A percentile compares a stretch with the other conserved stretches of the same genome.
These are phyloP conservation scores for Cydia strobilella DNA, from an alignment of 1,140 invertebrate genomes.

Conservation along the genomic window DNA sequence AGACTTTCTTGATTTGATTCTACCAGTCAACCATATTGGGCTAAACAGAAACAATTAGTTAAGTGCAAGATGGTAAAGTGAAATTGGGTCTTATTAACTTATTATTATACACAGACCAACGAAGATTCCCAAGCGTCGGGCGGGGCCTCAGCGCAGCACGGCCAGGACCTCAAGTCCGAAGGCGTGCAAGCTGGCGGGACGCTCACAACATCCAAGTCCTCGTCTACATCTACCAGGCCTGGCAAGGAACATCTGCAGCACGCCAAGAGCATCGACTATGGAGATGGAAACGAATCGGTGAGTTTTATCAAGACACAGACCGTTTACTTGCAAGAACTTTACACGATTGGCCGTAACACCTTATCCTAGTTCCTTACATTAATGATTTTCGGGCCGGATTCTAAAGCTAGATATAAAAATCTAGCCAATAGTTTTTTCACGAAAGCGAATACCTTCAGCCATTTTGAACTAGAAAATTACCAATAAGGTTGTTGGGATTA, in stretches of 20 bases:
- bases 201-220: constrained; percentile 81
- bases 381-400: no score
- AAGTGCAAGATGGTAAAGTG: no score
- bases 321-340: neutral
- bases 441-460: no score
- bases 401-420: no score
- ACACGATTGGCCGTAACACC: no score
- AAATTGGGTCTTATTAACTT: no score
- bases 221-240: constrained; percentile 82
- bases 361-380: no score
- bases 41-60: neutral
- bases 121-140: constrained; percentile 76
- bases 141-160: constrained; percentile 72
- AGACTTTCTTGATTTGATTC: no score
- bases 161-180: constrained; percentile 86
- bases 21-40: neutral
- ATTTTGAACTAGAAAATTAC: no score
- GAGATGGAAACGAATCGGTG: constrained; percentile 85
- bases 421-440: no score
- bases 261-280: constrained; percentile 88
- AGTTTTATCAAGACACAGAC: constrained; percentile 43
- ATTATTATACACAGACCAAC: constrained; percentile 52
- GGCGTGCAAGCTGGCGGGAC: constrained; percentile 90
- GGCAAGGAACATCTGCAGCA: constrained; percentile 84
- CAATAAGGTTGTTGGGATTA: no score